Percentiles rank a stretch among this genome's conserved stretches.
Evolutionary conservation across 2,797 vertebrate species (phyloP).

Genomic region (Sciaenops ocellatus): DNA sequence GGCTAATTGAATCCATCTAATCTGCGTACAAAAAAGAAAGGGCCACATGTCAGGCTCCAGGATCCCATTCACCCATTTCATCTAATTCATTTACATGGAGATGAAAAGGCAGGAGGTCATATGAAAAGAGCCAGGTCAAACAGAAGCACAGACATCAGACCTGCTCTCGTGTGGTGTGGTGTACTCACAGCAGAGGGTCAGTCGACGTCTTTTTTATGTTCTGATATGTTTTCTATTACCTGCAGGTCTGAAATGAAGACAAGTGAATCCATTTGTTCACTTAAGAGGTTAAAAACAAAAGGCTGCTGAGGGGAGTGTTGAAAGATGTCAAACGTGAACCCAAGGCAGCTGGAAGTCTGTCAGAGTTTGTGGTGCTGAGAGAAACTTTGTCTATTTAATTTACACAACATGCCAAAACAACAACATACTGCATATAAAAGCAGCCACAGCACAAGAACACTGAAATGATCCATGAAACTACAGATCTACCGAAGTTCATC

Average conservation of each 20-base stretch:
- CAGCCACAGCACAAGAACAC: too few relatives aligned
- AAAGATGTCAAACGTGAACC: background rate
- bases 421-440: too few relatives aligned
- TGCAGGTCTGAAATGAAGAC: background rate
- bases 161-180: background rate
- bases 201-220: background rate
- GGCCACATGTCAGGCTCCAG: conserved; percentile 67
- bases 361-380: too few relatives aligned
- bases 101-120: conserved; percentile 66
- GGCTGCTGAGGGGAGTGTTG: too few relatives aligned
- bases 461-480: too few relatives aligned
- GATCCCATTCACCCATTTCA: conserved; percentile 62
- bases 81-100: conserved; percentile 76
- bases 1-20: conserved; percentile 78
- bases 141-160: conserved; percentile 45
- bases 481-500: too few relatives aligned
- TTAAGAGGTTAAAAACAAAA: background rate
- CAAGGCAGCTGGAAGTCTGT: too few relatives aligned
- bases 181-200: conserved; percentile 13
- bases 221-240: background rate
- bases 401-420: too few relatives aligned
- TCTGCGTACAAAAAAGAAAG: conserved; percentile 45
- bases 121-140: conserved; percentile 56
- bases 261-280: background rate
- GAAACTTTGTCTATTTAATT: too few relatives aligned